Base-by-base conservation (phyloP, 2,113 vertebrate species). In the Eretmochelys imbricata region DNA sequence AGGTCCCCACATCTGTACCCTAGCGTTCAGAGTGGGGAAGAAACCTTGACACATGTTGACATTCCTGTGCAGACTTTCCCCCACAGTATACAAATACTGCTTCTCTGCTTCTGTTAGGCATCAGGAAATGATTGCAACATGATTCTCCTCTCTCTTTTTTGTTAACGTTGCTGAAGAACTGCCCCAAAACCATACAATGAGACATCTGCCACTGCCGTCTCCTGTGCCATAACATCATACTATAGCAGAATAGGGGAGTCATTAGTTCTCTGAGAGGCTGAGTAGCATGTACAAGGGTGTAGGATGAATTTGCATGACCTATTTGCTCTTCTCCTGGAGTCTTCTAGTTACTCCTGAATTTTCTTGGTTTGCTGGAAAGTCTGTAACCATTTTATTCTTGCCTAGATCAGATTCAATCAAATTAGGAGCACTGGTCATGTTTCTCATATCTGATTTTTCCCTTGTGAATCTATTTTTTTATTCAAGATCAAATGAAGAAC, bases 151-250 rank as follows among this genome's bases (percentile, higher is more conserved):
- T 89, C 87, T 89, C 38, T 85, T 87, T 78, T 78, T 27, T 17
- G 38, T 14, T 87, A 20, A 62, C 65, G 31, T 29, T 95, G 93
- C 76, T 69, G 14, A 59, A 54, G 57, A 85, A 6, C n/a, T 55
- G 14, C 50, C 53, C 57, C 72, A 89, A 10, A 94, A 11, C 51
- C 8, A 11, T 17, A 29, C 31, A 20, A 72, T 38, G 65, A 38
- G n/a, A 38, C n/a, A 72, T 72, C 16, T 29, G n/a, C 72, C 81
- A 72, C 46, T 94, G 86, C 27, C 59, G 10, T 48, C n/a, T 84
- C 25, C 38, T 48, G 31, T 54, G 3, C 0, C 8, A 10, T 0
- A 57, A 12, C 20, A 84, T 31, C 53, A 55, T 57, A 48, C 25
- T 38, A 17, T 31, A 10, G 55, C 55, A 57, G 55, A 57, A 57